Base-by-base conservation (phyloP, 64 coral and sea anemone genomes). In the Actinia tenebrosa region DNA sequence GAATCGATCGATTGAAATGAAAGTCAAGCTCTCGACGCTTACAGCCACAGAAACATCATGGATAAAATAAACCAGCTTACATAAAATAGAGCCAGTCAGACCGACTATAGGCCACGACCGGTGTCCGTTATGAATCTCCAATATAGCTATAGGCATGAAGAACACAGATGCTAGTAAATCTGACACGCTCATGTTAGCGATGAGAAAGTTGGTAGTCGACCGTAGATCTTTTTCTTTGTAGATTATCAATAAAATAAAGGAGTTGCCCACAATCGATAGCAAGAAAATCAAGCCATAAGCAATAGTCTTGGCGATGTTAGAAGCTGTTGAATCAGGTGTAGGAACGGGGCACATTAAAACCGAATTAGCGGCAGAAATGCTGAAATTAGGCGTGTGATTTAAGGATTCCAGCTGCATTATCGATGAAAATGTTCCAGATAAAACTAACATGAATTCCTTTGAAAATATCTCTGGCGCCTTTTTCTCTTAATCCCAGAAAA, bases 181-280 rank as follows among this genome's bases (percentile, higher is more conserved):
- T 27, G 89, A 90, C 16, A 90, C 54, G 26, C 81, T 84, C 89
- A 90, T 90, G 58, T 90, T 90, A 11, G 89, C 89, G 27, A 90
- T 90, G 23, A 90, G 82, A 16, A 85, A 85, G 84, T 84, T 90
- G 5, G 89, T 90, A 22, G 89, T 85, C 16, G 82, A 84, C 58
- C 64, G 68, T 53, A 90, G 69, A n/a, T 44, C 71, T 85, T 61
- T 83, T n/a, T 56, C 60, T 86, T 85, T 90, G 54, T 45, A 90
- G 68, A 90, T 84, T 42, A 90, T 84, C 19, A 90, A 15, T 19
- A 90, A 47, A 78, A 90, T 90, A 22, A 84, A 45, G 18, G 53
- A 85, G 56, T 90, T 90, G 6, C 89, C 89, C 5, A 90, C n/a
- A 20, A 90, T 53, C 0, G 89, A 90, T n/a, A 84, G 50, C n/a